Percentiles rank a stretch among this genome's conserved stretches.
Conservation (phyloP, 2,113 vertebrate species). For the Brachirus orientalis region DNA sequence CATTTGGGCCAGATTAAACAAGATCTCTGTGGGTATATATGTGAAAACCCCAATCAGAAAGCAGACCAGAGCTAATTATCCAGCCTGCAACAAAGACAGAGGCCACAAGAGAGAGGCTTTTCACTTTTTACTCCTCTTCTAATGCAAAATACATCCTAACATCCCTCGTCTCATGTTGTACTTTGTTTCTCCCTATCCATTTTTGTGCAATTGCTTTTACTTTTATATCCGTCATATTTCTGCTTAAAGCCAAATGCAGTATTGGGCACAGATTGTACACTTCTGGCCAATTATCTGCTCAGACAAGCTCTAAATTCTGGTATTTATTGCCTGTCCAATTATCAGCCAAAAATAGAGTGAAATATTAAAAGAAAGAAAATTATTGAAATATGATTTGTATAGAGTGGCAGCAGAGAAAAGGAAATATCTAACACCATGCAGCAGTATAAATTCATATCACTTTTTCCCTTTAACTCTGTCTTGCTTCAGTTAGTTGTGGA, state of each 20-base stretch:
- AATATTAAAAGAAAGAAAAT: constrained; percentile 1
- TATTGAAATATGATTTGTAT: not conserved
- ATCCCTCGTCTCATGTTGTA: not conserved
- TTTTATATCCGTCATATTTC: constrained; percentile 2
- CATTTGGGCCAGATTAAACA: constrained; percentile 51
- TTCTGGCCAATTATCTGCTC: constrained; percentile 49
- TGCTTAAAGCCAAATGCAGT: constrained; percentile 14
- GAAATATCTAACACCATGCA: too few relatives aligned
- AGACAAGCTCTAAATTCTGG: constrained; percentile 14
- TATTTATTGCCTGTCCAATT: constrained; percentile 48
- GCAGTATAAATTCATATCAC: too few relatives aligned
- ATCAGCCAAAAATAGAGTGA: constrained; percentile 32
- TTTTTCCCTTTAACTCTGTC: too few relatives aligned
- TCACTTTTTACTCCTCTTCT: constrained; percentile 21
- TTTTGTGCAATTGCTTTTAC: constrained; percentile 27
- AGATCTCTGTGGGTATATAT: constrained; percentile 26
- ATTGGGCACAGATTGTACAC: constrained; percentile 24
- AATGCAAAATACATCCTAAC: constrained; percentile 23
- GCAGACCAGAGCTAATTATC: constrained; percentile 34
- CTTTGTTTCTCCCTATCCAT: constrained; percentile 16
- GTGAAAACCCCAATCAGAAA: constrained; percentile 50
- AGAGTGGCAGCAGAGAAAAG: too few relatives aligned
- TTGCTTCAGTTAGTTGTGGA: too few relatives aligned
- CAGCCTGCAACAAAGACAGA: constrained; percentile 38
- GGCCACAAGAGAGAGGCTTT: constrained; percentile 24